These are phyloP conservation scores for Lymantria dispar DNA, from an alignment of 2,888 invertebrate species.

Conservation along the genomic window DNA sequence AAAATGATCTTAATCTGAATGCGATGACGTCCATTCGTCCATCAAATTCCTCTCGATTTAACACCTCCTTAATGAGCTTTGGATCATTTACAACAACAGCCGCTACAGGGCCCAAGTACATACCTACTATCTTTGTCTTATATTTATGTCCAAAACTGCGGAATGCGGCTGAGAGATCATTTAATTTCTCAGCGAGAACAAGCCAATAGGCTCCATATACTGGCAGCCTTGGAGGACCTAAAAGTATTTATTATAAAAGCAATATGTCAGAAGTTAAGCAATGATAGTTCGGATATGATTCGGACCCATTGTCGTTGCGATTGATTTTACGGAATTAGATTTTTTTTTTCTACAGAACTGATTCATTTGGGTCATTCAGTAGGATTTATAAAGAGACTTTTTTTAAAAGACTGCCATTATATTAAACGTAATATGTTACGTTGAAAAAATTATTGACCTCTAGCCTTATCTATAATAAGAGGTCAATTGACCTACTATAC, in stretches of 20 bases:
- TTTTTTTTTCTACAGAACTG: too few relatives aligned
- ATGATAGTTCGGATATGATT: too few relatives aligned
- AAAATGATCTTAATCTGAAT: conserved; percentile 75
- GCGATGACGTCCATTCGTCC: conserved; percentile 80
- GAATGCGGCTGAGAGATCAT: conserved; percentile 77
- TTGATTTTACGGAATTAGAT: too few relatives aligned
- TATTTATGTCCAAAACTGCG: conserved; percentile 77
- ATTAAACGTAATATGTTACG: too few relatives aligned
- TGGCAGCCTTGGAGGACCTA: conserved; percentile 84
- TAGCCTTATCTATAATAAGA: too few relatives aligned
- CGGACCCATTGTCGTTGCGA: too few relatives aligned
- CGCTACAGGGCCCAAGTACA: conserved; percentile 76
- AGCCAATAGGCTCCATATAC: conserved; percentile 84
- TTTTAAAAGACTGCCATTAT: too few relatives aligned
- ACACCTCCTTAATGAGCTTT: conserved; percentile 80
- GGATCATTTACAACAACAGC: conserved; percentile 79
- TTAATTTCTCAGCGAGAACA: conserved; percentile 74
- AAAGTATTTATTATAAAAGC: conserved; percentile 2
- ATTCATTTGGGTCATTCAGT: too few relatives aligned
- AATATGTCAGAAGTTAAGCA: too few relatives aligned
- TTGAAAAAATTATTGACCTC: too few relatives aligned
- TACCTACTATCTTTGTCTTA: conserved; percentile 83
- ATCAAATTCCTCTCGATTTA: conserved; percentile 83
- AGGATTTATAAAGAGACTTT: too few relatives aligned
- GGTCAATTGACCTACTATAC: too few relatives aligned